Base-by-base conservation (phyloP, 1,140 invertebrate genomes). In the Heliconius hewitsoni region DNA sequence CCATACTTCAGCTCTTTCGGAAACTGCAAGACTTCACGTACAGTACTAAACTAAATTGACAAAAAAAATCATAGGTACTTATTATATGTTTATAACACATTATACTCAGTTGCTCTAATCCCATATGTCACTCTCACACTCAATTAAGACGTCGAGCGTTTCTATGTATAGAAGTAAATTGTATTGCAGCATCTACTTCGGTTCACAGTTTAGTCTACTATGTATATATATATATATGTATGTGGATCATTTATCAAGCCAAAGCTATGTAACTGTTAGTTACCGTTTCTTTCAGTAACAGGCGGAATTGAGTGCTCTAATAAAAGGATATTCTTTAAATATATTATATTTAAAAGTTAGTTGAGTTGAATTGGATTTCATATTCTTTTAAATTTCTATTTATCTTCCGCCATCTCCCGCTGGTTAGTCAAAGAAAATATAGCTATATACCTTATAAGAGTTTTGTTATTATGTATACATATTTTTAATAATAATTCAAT, bases 161-260 rank as follows among this genome's bases (percentile, higher is more conserved):
- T 60, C 57, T 27, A 60, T 23, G 57, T n/a, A 34, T 39, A 52
- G 23, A 30, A 34, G 46, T 19, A 55, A 55, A 37, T 60, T 57
- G 30, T 57, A 74, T 57, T 8, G 34, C 16, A 74, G 27, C 46
- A 73, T 37, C 27, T 27, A 66, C 23, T 66, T 66, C 60, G 60
- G 19, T 42, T n/a, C 19, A 46, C 27, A 39, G 16, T 73, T 60
- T 75, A 39, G 74, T 9, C 11, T 13, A 75, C n/a, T 66, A 66
- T 66, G 39, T 73, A 46, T 46, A 13, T 0, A 46, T 46, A 13
- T 0, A 46, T 46, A 13, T 46, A 46, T 4, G 3, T 75, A 57
- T 27, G 55, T 75, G 34, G 55, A 75, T 39, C 18, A 23, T 75
- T 75, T 75, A 60, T 75, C 74, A 66, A 60, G 55, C 30, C 27